Percentiles rank a stretch among this genome's conserved stretches.
Evolutionary conservation across 2,797 vertebrate genomes (phyloP).

Genomic region (Dermochelys coriacea): DNA sequence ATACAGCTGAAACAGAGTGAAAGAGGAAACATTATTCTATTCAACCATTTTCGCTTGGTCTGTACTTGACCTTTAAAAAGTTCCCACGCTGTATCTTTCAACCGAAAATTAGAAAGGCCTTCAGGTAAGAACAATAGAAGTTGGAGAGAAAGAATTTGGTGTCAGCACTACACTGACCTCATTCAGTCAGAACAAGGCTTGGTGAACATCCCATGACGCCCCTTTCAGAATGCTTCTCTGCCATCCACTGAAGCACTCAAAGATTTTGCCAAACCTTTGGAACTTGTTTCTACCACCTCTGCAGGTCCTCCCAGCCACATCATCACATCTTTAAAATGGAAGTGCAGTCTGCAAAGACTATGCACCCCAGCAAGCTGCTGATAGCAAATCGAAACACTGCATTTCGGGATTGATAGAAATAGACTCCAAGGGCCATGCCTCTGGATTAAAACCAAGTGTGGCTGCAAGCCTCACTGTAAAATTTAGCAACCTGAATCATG

Average conservation of each 20-base stretch:
- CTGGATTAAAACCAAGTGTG: neutral
- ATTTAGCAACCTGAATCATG: neutral
- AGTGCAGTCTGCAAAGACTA: neutral
- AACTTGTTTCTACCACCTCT: neutral
- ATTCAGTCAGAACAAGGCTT: neutral
- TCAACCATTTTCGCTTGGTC: neutral
- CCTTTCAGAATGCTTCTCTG: fast-evolving
- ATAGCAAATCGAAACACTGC: neutral
- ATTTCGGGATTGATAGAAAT: neutral
- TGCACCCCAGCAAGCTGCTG: neutral
- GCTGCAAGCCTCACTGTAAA: neutral
- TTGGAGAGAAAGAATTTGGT: neutral
- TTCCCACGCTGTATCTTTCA: fast-evolving
- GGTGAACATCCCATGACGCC: fast-evolving
- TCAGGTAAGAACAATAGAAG: neutral
- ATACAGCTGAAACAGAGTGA: slow-evolving; percentile 87
- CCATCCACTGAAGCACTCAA: neutral
- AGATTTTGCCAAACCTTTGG: neutral
- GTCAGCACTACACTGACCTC: neutral
- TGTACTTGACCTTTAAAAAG: fast-evolving
- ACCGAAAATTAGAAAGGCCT: neutral
- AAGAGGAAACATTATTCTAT: slow-evolving; percentile 33
- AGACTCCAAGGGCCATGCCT: neutral
- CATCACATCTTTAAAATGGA: neutral
- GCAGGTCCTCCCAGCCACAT: neutral